A percentile compares a stretch with the other conserved stretches of the same genome.
Evolutionary conservation across 2,888 invertebrate species (phyloP).

Genomic region (Altica lythri): DNA sequence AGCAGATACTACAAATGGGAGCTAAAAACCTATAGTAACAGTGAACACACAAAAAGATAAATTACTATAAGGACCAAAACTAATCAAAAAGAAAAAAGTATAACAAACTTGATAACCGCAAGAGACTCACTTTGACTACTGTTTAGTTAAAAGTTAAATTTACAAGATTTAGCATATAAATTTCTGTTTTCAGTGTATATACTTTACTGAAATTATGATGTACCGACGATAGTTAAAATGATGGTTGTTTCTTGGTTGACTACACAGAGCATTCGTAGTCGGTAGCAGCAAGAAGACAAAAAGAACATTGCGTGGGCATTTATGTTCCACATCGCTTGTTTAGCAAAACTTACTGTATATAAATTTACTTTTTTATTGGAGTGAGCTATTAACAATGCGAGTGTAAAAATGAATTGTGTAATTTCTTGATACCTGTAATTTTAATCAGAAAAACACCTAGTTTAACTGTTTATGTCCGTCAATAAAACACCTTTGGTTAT

Average conservation of each 20-base stretch:
- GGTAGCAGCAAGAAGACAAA: constrained; percentile 47
- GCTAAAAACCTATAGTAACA: too few species aligned
- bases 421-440: neutral
- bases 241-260: neutral
- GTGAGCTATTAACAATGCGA: constrained; percentile 18
- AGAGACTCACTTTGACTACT: too few species aligned
- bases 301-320: constrained; percentile 46
- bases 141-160: too few species aligned
- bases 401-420: constrained; percentile 34
- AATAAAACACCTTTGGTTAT: too few species aligned
- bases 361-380: constrained; percentile 38
- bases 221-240: constrained; percentile 1
- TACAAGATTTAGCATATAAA: too few species aligned
- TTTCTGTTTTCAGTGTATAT: too few species aligned
- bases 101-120: too few species aligned
- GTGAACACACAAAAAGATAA: too few species aligned
- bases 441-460: neutral
- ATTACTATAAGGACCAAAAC: too few species aligned
- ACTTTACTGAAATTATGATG: neutral
- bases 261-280: constrained; percentile 13
- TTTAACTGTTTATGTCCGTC: neutral
- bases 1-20: too few species aligned
- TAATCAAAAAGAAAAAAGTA: too few species aligned
- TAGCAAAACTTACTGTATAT: constrained; percentile 45
- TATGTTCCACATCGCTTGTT: constrained; percentile 49